A percentile compares a stretch with the other conserved stretches of the same genome.
Evolutionary conservation across 2,113 vertebrate genomes (phyloP).

Genomic region (Oxyura jamaicensis): DNA sequence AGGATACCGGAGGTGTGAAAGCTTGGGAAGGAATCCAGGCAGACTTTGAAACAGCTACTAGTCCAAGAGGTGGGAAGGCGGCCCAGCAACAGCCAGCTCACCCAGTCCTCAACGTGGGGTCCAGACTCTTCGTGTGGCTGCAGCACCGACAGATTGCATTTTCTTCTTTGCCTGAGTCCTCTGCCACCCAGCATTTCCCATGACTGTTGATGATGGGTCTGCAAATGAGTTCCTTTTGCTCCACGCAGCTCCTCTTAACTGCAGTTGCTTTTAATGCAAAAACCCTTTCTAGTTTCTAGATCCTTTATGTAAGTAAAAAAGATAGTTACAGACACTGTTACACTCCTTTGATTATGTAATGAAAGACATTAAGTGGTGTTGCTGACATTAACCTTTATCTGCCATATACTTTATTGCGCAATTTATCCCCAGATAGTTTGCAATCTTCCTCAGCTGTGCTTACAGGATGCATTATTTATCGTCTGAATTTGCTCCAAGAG

Average conservation of each 20-base stretch:
- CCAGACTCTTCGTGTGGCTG: background rate
- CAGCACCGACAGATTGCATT: background rate
- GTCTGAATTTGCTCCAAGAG: conserved; percentile 35
- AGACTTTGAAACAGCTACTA: background rate
- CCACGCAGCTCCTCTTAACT: conserved; percentile 25
- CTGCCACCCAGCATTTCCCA: background rate
- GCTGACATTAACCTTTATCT: conserved; percentile 60
- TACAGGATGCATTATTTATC: conserved; percentile 44
- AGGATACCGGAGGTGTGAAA: background rate
- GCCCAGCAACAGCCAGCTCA: background rate
- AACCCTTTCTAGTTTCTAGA: conserved; percentile 10
- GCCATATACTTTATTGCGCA: conserved; percentile 38
- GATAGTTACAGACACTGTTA: conserved; percentile 14
- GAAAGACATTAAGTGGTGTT: conserved; percentile 35
- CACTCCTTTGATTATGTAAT: conserved; percentile 53
- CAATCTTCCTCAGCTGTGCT: conserved; percentile 29
- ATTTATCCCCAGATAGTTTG: conserved; percentile 53
- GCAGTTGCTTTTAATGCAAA: conserved; percentile 23
- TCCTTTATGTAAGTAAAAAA: conserved; percentile 33
- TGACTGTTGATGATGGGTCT: background rate
- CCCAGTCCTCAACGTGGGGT: background rate
- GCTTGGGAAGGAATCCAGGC: background rate
- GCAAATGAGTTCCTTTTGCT: background rate
- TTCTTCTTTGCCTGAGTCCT: background rate
- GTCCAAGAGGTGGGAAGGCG: background rate